Base-by-base conservation (phyloP, 1,140 invertebrate species). In the Polyergus mexicanus region DNA sequence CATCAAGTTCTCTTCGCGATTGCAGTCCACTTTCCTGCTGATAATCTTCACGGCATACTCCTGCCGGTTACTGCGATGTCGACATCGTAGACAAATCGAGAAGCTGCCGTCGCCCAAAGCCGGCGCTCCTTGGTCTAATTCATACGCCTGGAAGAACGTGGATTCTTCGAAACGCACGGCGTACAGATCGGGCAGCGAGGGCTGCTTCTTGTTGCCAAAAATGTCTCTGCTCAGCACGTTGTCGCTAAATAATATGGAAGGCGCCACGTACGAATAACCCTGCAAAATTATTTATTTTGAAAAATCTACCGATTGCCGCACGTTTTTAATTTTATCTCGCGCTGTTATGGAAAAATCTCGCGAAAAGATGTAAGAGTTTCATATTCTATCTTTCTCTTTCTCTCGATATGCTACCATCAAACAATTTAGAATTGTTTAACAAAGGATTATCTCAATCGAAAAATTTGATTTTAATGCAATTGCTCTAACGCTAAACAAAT, bases 201-300 rank as follows among this genome's bases (percentile, higher is more conserved):
- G 88, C 25, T 89, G 84, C 22, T 88, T 8, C 32, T 41, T 25
- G 86, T 84, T 0, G 78, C 75, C 54, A 77, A 97, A 96, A 41
- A 97, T 96, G 89, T 97, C 97, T 87, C 97, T 96, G 75, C 97
- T 98, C 86, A 98, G 97, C 13, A 97, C 96, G 92, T 99, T 98
- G 90, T 98, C 97, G 65, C 97, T 97, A 93, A 99, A 98, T 65
- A 98, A 94, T 75, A 99, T 97, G 86, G 98, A 99, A 2, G 99
- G 99, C 0, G 99, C 98, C 38, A 99, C 98, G 95, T 98, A 99
- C 0, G 98, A 99, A 93, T 99, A 99, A 47, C 98, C 98, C 97
- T 97, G 93, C 41, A 93, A 93, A 88, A 90, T 16, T 4, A 54
- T 68, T 11, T 0, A 13, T 5, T 44, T 5, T 60, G 56, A 60